Evolutionary conservation across 2,113 vertebrate species (phyloP), one percentile per base, ranked within the genome.

Genomic region (Piprites chloris): DNA sequence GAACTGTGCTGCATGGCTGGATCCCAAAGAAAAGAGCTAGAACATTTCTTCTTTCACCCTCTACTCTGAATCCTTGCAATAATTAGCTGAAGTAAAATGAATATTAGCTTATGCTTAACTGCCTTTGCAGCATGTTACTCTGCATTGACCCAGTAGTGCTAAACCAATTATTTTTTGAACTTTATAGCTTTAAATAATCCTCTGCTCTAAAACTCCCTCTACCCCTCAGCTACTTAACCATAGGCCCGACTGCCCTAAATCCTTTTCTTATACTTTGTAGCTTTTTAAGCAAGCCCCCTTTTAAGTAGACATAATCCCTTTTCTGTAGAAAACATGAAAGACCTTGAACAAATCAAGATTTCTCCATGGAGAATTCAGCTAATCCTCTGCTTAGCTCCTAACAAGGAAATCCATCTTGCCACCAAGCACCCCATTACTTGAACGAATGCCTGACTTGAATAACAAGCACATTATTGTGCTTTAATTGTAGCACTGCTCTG

Each of bases 271-370:
- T 98, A 98, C 98, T 98, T 98, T 98, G 98, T 98, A 98, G 98
- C 98, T 98, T 98, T 98, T 98, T 98, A 98, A 98, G 98, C 98
- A 97, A 98, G 98, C 97, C 96, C 96, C 94, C 97, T 98, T 98
- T 98, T 98, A 98, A 98, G 98, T 97, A 98, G 98, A 98, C 98
- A 98, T 98, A 98, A 98, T 98, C 98, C 98, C 97, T 98, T 98
- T 98, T 98, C 98, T 98, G 98, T 98, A 98, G 98, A 98, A 98
- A 98, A 98, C 98, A 98, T 98, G 98, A 98, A 98, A 98, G 98
- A 98, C 98, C 98, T 98, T 98, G 98, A 98, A 98, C 98, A 98
- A 98, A 98, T 98, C 98, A 98, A 98, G 98, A 98, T 98, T 98
- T 98, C 98, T 98, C 98, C 98, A 97, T 98, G 98, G 98, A 98